These are phyloP conservation scores for Sitta europaea DNA, from an alignment of 2,113 vertebrate species.

Conservation along the genomic window DNA sequence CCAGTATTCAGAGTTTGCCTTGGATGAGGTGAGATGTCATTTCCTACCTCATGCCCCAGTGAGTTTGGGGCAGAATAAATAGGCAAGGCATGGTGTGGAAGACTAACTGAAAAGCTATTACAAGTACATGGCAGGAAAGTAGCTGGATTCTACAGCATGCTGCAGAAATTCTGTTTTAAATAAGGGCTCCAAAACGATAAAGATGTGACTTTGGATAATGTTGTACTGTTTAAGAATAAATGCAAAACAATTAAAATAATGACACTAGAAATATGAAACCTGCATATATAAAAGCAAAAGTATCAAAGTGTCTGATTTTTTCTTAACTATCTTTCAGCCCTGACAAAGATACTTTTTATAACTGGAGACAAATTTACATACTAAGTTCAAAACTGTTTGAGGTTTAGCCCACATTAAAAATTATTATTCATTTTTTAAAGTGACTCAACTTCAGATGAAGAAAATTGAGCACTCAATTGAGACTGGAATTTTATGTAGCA, in stretches of 20 bases:
- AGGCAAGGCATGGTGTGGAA: neutral
- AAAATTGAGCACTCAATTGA: neutral
- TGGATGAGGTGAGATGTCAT: neutral
- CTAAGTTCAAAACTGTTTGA: neutral
- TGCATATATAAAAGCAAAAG: neutral
- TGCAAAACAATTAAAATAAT: neutral
- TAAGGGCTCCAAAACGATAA: neutral
- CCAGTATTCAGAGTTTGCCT: neutral
- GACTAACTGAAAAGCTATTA: neutral
- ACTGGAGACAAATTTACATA: conserved; percentile 15
- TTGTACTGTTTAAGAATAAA: neutral
- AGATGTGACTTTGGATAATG: neutral
- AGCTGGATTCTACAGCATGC: neutral
- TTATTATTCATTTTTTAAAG: neutral
- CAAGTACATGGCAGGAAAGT: neutral
- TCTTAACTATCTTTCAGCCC: neutral
- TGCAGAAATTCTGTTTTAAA: neutral
- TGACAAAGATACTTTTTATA: neutral
- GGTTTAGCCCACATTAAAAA: conserved; percentile 28
- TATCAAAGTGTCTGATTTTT: neutral
- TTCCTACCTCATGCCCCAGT: neutral
- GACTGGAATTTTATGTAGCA: neutral
- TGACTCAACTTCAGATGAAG: neutral
- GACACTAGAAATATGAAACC: neutral
- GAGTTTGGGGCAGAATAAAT: neutral